Evolutionary conservation across 2,888 invertebrate species (phyloP), one percentile per base, ranked within the genome.

Genomic region (Drosophila aldrichi): DNA sequence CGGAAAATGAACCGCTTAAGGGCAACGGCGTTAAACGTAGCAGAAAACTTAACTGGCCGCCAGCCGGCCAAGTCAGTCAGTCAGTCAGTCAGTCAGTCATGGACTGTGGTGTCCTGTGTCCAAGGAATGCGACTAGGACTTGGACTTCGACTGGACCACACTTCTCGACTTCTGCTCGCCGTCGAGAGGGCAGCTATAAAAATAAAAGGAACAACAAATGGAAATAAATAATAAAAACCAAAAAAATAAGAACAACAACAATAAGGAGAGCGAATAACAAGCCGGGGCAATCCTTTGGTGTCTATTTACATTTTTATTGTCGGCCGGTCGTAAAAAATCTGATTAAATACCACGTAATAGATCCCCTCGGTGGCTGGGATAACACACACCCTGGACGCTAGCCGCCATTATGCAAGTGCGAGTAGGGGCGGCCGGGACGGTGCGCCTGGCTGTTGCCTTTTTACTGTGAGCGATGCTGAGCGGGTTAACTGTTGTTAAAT

Each of bases 401-500:
- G 63, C 67, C 59, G 51, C 18, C 38, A 56, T 57, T 76, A 52
- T 54, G 38, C 40, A 54, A 12, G 8, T 14, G 44, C 8, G 10
- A 5, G 40, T 16, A 29, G 29, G 29, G 29, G 29, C 29, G 8
- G 29, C 8, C 29, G 8, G 29, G 20, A 22, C 20, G 20, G 20
- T 22, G 20, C 20, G 20, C 20, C 20, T 6, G 12, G 5, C 5
- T 34, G 36, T 38, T 57, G 58, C 38, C 43, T 48, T 70, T 77
- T 66, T 55, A 72, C 79, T 66, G 69, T 62, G 86, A 80, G 36
- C 36, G 83, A 59, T 18, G 46, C 51, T 44, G 78, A 81, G 78
- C 74, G 82, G 82, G 91, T 91, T 90, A 84, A 90, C 82, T 80
- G 88, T 90, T 89, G 82, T 88, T 90, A 89, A 90, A 90, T 89